Evolutionary conservation across 2,797 vertebrate genomes (phyloP), one percentile per base, ranked within the genome.

Genomic region (Sciurus carolinensis): DNA sequence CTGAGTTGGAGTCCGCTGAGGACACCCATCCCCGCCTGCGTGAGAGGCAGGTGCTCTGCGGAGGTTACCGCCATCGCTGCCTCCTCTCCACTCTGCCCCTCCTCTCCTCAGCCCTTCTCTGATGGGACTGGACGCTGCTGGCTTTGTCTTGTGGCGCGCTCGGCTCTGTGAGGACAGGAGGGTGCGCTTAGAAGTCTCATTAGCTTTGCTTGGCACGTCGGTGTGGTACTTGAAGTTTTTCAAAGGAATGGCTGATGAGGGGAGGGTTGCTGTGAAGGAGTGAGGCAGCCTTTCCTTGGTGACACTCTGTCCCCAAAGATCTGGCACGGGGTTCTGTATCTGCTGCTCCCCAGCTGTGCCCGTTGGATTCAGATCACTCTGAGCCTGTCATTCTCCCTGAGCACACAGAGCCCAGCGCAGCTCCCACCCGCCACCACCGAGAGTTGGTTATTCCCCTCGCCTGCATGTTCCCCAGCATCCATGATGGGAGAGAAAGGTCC

Each of bases 241-340:
- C 96, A 92, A 88, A 94, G 96, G 71, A 96, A 94, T 92, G 54
- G 79, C 84, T 96, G 95, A 95, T 96, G 94, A 24, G n/a, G 36
- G 84, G 57, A 54, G 17, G 24, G 28, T 57, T 2, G 8, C 59
- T 39, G 18, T 28, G 59, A 79, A 47, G 82, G 54, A 93, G 4
- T 1, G 12, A 87, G 72, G 6, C 64, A 82, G 36, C 69, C 81
- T 95, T 66, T 90, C 57, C 47, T 80, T 92, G 73, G 94, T 76
- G 85, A 92, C 88, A 22, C 67, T 82, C 84, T 92, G 85, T 92
- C 73, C 52, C 79, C 0, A 10, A 76, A 64, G 79, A 81, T 44
- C 91, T 85, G 91, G 69, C 42, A 15, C 69, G 42, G 82, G 62
- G 50, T 42, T 96, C 39, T 22, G 8, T 79, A 44, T 90, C 57